These are phyloP conservation scores for Tetragonisca angustula DNA, from an alignment of 2,888 invertebrate genomes.

Conservation along the genomic window DNA sequence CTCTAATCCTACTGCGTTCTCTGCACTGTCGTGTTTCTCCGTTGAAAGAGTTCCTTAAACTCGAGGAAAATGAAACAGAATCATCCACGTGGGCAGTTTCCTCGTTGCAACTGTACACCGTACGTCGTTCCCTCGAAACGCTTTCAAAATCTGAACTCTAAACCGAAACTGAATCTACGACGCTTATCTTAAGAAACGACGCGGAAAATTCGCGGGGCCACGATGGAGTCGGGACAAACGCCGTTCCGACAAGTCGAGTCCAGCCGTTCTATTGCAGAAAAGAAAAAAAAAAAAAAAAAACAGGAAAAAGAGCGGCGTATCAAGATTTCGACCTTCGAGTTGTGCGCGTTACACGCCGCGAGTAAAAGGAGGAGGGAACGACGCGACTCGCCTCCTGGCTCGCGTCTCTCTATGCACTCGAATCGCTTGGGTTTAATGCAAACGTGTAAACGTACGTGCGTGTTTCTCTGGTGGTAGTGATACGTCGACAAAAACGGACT, in stretches of 20 bases:
- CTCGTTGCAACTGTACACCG: too few relatives aligned
- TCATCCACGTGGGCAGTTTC: background rate
- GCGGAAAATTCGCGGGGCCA: too few relatives aligned
- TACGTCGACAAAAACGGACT: constrained; percentile 61
- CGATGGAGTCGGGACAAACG: background rate
- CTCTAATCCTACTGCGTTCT: too few relatives aligned
- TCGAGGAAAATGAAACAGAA: background rate
- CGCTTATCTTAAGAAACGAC: too few relatives aligned
- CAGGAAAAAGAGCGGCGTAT: too few relatives aligned
- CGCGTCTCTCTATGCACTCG: constrained; percentile 39
- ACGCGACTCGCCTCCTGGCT: background rate
- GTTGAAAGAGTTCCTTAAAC: background rate
- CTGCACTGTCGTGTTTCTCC: background rate
- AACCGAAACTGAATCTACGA: too few relatives aligned
- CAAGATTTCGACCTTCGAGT: constrained; percentile 20
- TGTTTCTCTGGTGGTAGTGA: constrained; percentile 41
- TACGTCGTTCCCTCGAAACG: too few relatives aligned
- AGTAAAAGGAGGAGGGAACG: background rate
- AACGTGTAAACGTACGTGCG: constrained; percentile 1
- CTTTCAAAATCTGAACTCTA: too few relatives aligned
- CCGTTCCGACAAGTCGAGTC: background rate
- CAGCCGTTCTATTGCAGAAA: background rate
- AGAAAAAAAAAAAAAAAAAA: too few relatives aligned
- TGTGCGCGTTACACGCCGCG: background rate
- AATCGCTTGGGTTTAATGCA: constrained; percentile 23